Percentiles rank a stretch among this genome's conserved stretches.
phyloP scores from a whole-genome alignment of 2,797 vertebrate species.

The Melopsittacus undulatus region DNA sequence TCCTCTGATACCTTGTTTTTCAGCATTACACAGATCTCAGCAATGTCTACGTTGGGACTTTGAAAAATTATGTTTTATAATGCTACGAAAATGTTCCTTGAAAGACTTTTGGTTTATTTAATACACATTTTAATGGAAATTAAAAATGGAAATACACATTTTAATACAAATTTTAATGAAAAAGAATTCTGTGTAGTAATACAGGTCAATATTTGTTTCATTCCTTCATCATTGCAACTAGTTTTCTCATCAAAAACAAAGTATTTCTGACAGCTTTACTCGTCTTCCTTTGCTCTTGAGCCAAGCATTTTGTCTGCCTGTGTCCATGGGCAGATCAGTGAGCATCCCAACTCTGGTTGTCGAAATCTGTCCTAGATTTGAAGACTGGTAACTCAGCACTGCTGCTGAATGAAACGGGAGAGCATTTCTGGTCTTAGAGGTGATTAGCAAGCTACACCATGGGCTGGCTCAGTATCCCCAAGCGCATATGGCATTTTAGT shows the following conservation, averaged over 20 bases:
- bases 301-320: not conserved
- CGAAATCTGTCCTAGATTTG: not conserved
- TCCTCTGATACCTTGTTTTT: not conserved
- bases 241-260: not conserved
- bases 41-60: not conserved
- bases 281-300: not conserved
- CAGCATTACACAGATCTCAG: not conserved
- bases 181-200: not conserved
- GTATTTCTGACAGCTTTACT: not conserved
- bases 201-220: not conserved
- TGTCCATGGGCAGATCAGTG: accelerated
- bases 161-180: not conserved
- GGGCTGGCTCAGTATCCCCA: not conserved
- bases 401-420: not conserved
- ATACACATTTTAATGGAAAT: not conserved
- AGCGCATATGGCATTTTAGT: accelerated
- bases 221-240: not conserved
- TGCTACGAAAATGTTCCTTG: not conserved
- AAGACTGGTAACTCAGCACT: not conserved
- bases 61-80: not conserved
- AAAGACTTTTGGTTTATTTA: not conserved
- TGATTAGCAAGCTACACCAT: not conserved
- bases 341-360: not conserved
- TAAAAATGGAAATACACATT: not conserved
- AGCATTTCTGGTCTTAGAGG: not conserved